These are phyloP conservation scores for Anarsia innoxiella DNA, from an alignment of 2,888 invertebrate genomes.

Conservation along the genomic window DNA sequence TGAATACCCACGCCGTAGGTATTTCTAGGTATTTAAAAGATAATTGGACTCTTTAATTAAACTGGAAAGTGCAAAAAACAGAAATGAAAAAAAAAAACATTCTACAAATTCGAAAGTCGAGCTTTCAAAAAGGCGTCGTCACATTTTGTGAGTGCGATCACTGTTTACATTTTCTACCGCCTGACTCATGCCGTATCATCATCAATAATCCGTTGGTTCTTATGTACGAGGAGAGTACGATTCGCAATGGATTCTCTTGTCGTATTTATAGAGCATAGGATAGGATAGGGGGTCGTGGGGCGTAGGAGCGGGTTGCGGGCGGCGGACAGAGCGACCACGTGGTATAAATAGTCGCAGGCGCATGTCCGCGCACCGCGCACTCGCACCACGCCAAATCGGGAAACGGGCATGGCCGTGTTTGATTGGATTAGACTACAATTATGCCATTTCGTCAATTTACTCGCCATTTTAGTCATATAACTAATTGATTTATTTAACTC, in stretches of 20 bases:
- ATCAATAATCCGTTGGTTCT: constrained; percentile 29
- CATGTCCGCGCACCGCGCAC: constrained; percentile 42
- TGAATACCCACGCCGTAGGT: too few species aligned
- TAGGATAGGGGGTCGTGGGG: constrained; percentile 9
- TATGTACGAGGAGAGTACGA: constrained; percentile 31
- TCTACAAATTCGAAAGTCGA: too few species aligned
- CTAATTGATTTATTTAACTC: too few species aligned
- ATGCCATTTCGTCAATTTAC: too few species aligned
- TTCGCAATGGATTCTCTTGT: constrained; percentile 60
- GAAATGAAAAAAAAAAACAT: too few species aligned
- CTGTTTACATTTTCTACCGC: constrained; percentile 29
- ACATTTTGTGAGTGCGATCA: not conserved
- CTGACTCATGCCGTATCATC: constrained; percentile 33
- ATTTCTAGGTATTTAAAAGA: too few species aligned
- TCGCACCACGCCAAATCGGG: constrained; percentile 64
- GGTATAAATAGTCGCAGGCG: constrained; percentile 66
- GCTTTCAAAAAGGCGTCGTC: too few species aligned
- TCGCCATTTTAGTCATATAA: too few species aligned
- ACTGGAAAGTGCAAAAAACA: too few species aligned
- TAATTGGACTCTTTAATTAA: too few species aligned
- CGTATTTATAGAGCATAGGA: constrained; percentile 54
- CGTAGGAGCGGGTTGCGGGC: constrained; percentile 17
- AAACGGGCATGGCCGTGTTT: constrained; percentile 40
- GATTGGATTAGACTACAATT: too few species aligned
- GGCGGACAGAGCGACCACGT: constrained; percentile 41